Evolutionary conservation across 2,888 invertebrate species (phyloP), one percentile per base, ranked within the genome.

Genomic region (Branchinecta sandiegonensis): DNA sequence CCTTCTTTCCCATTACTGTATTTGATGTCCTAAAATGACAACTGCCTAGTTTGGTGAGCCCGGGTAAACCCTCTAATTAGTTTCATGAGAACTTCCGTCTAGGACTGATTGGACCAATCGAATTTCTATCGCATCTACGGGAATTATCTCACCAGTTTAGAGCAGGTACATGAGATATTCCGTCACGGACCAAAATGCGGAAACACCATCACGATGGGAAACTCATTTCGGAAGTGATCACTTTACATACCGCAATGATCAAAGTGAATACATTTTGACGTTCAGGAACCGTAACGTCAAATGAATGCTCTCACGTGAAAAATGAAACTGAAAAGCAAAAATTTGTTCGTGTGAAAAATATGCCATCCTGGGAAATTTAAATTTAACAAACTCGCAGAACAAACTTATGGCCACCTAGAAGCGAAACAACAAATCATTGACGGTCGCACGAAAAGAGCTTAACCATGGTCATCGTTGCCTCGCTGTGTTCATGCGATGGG

Each of bases 141-240:
- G 56, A 56, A 56, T 17, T 56, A 56, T 56, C 56, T 56, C 56
- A 56, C 17, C 56, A 56, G 56, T 37, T 37, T 37, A 37, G 37
- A 37, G 37, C 37, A 37, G 37, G 37, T 14, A 56, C 17, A 14
- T 56, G 56, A 56, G 56, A 56, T 56, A 56, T 56, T 17, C 56
- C 56, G 56, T 56, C 56, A 56, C 56, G 56, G 56, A n/a, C 17
- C 56, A 9, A 56, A 56, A 56, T 56, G 56, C 56, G 56, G 56
- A 56, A 56, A 56, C 56, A 56, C 56, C n/a, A 14, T 56, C 56
- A 56, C 14, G n/a, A 14, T 56, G 56, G 56, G 56, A 56, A 56
- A 56, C 17, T 56, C 56, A 56, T 56, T 56, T 56, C 56, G 56
- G 56, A 56, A 56, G 56, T 56, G 56, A 56, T 56, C 56, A 56